Evolutionary conservation across 1,140 invertebrate species (phyloP).

Genomic region (Danaus melanippus): DNA sequence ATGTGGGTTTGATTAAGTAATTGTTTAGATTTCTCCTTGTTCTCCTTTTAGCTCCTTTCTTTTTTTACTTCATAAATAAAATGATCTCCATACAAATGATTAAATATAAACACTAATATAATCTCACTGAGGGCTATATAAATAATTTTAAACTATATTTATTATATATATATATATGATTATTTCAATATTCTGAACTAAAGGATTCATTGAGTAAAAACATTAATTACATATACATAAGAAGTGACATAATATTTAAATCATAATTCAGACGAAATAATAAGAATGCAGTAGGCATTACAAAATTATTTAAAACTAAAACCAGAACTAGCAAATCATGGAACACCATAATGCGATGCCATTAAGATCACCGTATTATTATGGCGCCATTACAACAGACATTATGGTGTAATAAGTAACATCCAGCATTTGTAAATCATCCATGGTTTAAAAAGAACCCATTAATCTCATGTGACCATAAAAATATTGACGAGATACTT

Average conservation of each 20-base stretch:
- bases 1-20: too few relatives aligned
- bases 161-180: too few relatives aligned
- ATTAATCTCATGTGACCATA: constrained; percentile 22
- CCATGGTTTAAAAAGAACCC: constrained; percentile 24
- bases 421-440: constrained; percentile 30
- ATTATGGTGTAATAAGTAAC: constrained; percentile 28
- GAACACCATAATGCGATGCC: constrained; percentile 18
- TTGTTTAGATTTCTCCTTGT: too few relatives aligned
- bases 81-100: neutral
- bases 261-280: constrained; percentile 7
- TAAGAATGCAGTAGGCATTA: too few relatives aligned
- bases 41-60: too few relatives aligned
- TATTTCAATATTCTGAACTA: too few relatives aligned
- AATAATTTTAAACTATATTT: too few relatives aligned
- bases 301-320: constrained; percentile 8
- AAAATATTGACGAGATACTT: constrained; percentile 17
- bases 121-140: neutral
- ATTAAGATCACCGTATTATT: constrained; percentile 33
- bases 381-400: constrained; percentile 24
- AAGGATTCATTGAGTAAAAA: too few relatives aligned
- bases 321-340: constrained; percentile 16
- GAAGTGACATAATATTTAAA: neutral
- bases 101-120: constrained; percentile 6
- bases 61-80: neutral
- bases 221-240: too few relatives aligned